Conservation (phyloP, 2,113 vertebrate genomes). For the Scomber japonicus region DNA sequence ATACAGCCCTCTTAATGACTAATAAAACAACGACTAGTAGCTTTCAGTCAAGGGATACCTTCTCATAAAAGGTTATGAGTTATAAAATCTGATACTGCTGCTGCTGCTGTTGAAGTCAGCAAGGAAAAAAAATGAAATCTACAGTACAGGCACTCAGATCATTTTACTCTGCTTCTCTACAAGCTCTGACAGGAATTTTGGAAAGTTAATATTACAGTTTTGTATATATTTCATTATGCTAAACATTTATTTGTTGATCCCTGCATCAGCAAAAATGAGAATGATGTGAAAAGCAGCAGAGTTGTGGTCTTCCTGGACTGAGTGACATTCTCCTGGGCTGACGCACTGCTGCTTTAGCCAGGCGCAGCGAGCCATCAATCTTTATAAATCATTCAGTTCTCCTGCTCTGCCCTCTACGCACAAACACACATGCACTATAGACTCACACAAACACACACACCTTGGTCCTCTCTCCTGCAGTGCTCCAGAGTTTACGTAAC, state of each 20-base stretch:
- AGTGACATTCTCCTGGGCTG: constrained; percentile 49
- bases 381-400: constrained; percentile 78
- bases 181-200: neutral
- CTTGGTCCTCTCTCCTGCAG: constrained; percentile 31
- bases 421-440: neutral
- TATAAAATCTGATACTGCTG: neutral
- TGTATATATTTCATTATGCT: constrained; percentile 16
- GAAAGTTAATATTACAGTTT: neutral
- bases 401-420: constrained; percentile 50
- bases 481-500: constrained; percentile 44
- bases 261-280: constrained; percentile 44
- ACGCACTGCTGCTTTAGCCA: constrained; percentile 49
- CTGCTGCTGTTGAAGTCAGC: constrained; percentile 17
- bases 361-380: constrained; percentile 66
- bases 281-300: constrained; percentile 7
- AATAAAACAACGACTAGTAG: constrained; percentile 4
- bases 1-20: neutral
- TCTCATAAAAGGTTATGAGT: neutral
- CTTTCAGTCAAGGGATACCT: neutral
- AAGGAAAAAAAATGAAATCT: constrained; percentile 8
- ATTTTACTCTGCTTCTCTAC: neutral
- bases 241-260: constrained; percentile 36
- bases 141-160: neutral
- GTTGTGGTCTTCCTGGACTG: constrained; percentile 36
- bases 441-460: constrained; percentile 25